Conservation (phyloP, 2,797 vertebrate species). For the Acanthurus tractus region DNA sequence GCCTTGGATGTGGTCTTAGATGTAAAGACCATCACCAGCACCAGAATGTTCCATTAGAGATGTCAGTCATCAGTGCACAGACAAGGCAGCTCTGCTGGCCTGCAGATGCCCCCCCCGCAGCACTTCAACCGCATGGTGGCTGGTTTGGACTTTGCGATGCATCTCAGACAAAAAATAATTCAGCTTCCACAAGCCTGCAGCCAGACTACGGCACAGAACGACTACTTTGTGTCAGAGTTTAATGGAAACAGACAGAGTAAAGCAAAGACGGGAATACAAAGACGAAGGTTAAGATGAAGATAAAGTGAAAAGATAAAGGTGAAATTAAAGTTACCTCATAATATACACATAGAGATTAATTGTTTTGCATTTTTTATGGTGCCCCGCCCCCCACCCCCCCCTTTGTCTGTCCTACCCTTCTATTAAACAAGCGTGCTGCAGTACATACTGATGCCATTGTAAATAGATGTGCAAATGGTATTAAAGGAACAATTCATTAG, state of each 20-base stretch:
- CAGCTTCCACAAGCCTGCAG: constrained; percentile 26
- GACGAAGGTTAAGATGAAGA: constrained; percentile 8
- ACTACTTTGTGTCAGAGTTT: constrained; percentile 29
- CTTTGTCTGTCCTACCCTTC: constrained; percentile 8
- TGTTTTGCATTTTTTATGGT: constrained; percentile 36
- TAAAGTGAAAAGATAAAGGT: constrained; percentile 21
- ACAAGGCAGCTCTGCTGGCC: constrained; percentile 52
- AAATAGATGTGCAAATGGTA: constrained; percentile 84
- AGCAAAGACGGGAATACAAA: constrained; percentile 31
- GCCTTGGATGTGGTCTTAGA: constrained; percentile 70
- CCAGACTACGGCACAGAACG: constrained; percentile 17
- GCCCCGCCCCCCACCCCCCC: neutral
- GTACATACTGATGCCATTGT: constrained; percentile 73
- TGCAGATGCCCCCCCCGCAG: constrained; percentile 58
- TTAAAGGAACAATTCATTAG: constrained; percentile 89
- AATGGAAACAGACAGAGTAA: constrained; percentile 40
- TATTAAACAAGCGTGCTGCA: constrained; percentile 46
- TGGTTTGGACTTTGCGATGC: constrained; percentile 47
- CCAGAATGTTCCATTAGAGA: constrained; percentile 76
- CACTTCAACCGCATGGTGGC: constrained; percentile 33
- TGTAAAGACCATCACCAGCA: constrained; percentile 70
- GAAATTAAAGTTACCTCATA: constrained; percentile 17
- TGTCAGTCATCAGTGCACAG: constrained; percentile 63
- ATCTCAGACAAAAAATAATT: constrained; percentile 48
- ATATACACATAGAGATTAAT: constrained; percentile 17